Base-by-base conservation (phyloP, 2,888 invertebrate genomes). In the Philaethria dido region DNA sequence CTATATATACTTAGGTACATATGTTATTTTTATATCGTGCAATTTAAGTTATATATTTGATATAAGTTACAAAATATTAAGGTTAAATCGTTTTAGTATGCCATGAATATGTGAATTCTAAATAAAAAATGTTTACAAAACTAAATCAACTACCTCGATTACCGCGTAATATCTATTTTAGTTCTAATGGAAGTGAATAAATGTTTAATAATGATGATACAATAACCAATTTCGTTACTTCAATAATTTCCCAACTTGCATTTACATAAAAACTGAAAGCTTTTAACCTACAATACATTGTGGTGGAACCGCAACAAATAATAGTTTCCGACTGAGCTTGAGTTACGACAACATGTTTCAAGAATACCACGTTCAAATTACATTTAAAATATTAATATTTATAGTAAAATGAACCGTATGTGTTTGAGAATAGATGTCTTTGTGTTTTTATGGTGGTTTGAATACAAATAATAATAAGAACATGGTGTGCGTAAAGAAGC, bases 221-320 rank as follows among this genome's bases (percentile, higher is more conserved):
- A 74, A 74, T 74, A 75, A 77, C 75, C 73, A 75, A 74, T 74
- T 74, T 75, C 67, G 69, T 76, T 77, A 78, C 77, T 77, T 78
- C 78, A 76, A 80, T 79, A 78, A 78, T 77, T 73, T 74, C 76
- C 77, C 76, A 78, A 80, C 78, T 79, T 79, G 80, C 82, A 71
- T 72, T 66, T 67, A 67, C 79, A 81, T 81, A 82, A 84, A 84
- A 84, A 82, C 80, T 80, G 81, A 80, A 82, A 83, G 82, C 80
- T 77, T 83, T 82, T 84, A 83, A 83, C 84, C 82, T 75, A 82
- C 81, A 80, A 82, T 85, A 87, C 90, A 88, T 84, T 88, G 89
- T 88, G 82, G 83, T 77, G 70, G 78, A 85, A 89, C 91, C 91
- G 77, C 91, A 90, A 82, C 86, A 89, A 86, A 87, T 89, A 87